A percentile compares a stretch with the other conserved stretches of the same genome.
These are phyloP conservation scores for Turnix velox DNA, from an alignment of 2,113 vertebrate genomes.

Conservation along the genomic window DNA sequence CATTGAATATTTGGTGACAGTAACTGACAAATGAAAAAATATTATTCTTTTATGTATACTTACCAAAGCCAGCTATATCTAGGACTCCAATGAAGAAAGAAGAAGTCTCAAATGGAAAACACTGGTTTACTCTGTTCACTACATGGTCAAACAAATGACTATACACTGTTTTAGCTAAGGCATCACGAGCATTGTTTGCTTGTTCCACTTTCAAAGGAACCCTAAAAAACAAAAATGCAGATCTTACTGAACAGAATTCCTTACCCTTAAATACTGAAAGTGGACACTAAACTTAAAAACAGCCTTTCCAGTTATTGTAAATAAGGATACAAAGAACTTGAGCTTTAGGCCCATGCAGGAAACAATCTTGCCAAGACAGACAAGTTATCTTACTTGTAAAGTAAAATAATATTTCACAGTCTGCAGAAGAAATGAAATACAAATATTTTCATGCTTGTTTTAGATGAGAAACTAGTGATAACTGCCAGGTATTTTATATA, in stretches of 20 bases:
- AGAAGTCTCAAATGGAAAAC: conserved; percentile 93
- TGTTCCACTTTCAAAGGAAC: conserved; percentile 97
- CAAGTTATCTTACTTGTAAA: background rate
- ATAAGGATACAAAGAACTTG: accelerated
- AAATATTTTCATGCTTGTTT: background rate
- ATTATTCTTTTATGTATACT: conserved; percentile 11
- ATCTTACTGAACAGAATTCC: background rate
- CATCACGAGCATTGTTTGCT: conserved; percentile 93
- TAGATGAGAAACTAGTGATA: background rate
- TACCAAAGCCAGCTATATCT: conserved; percentile 97
- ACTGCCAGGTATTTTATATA: background rate
- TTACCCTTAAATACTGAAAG: background rate
- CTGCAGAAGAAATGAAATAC: background rate
- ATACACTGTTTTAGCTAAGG: conserved; percentile 94
- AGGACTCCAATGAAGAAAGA: conserved; percentile 94
- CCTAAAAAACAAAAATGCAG: conserved; percentile 62
- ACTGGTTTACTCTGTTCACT: conserved; percentile 94
- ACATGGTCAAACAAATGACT: conserved; percentile 97
- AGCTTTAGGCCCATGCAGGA: background rate
- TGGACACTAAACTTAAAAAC: background rate
- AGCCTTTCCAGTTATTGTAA: background rate
- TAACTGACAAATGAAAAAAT: background rate
- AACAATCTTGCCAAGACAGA: background rate
- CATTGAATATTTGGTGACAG: background rate
- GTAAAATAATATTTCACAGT: background rate